A percentile compares a stretch with the other conserved stretches of the same genome.
Evolutionary conservation across 2,113 vertebrate genomes (phyloP).

Genomic region (Peromyscus polionotus): DNA sequence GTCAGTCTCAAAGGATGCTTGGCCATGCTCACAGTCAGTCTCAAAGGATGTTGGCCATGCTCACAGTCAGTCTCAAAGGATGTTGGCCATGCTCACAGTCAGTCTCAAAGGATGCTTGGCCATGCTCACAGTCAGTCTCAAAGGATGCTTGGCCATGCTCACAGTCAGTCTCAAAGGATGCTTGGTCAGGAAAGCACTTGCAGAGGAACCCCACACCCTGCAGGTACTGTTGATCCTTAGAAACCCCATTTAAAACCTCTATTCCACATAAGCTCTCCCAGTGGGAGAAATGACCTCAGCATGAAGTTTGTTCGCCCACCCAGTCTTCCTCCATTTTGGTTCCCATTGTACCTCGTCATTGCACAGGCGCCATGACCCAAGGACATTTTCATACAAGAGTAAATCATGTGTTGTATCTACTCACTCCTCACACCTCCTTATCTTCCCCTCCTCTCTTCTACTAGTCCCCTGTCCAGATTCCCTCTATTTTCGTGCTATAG

Average conservation of each 20-base stretch:
- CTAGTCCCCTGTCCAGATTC: background rate
- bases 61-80: too few relatives aligned
- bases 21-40: too few relatives aligned
- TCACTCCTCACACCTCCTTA: background rate
- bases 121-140: too few relatives aligned
- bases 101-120: too few relatives aligned
- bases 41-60: too few relatives aligned
- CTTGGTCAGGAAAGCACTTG: background rate
- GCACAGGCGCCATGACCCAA: background rate
- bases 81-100: too few relatives aligned
- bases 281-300: background rate
- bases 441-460: too few relatives aligned
- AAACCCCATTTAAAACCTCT: background rate
- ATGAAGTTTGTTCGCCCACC: background rate
- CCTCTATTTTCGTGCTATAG: background rate
- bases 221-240: background rate
- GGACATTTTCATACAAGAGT: background rate
- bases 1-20: too few relatives aligned
- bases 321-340: background rate
- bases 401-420: background rate
- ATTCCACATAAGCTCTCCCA: background rate
- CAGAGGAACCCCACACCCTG: too few relatives aligned
- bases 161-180: too few relatives aligned
- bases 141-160: too few relatives aligned
- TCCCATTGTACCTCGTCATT: background rate